Evolutionary conservation across 1,140 invertebrate species (phyloP).

Genomic region (Trichonephila clavata): DNA sequence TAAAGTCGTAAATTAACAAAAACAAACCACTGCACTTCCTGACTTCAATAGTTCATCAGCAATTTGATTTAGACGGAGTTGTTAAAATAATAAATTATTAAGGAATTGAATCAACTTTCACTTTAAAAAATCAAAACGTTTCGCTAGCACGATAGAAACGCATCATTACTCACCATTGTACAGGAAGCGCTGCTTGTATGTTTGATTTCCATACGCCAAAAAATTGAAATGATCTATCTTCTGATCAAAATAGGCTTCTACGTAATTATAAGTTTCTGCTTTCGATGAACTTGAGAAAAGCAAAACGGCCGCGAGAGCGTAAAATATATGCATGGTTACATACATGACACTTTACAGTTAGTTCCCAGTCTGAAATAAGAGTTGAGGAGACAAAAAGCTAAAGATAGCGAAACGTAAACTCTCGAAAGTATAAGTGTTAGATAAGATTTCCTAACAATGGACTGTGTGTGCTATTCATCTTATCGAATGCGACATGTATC

Average conservation of each 20-base stretch:
- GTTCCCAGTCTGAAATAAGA: background rate
- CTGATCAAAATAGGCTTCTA: slow-evolving; percentile 68
- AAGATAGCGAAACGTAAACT: background rate
- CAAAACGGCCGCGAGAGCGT: background rate
- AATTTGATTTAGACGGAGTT: too few relatives aligned
- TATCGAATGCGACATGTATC: background rate
- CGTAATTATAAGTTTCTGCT: slow-evolving; percentile 38
- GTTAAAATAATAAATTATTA: too few relatives aligned
- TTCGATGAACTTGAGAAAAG: background rate
- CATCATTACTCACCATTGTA: slow-evolving; percentile 53
- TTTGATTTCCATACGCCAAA: slow-evolving; percentile 50
- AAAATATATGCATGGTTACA: background rate
- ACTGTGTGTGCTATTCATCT: background rate
- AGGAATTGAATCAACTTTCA: too few relatives aligned
- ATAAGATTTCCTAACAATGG: background rate
- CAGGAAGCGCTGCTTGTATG: slow-evolving; percentile 61
- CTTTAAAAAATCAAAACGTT: too few relatives aligned
- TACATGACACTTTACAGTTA: background rate
- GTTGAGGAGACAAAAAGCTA: background rate
- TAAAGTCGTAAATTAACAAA: too few relatives aligned
- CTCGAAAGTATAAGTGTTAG: background rate
- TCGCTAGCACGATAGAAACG: too few relatives aligned
- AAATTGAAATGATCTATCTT: slow-evolving; percentile 74
- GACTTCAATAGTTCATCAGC: too few relatives aligned
- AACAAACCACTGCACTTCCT: too few relatives aligned